Conservation (phyloP, 2,113 vertebrate species). For the Oophaga pumilio region DNA sequence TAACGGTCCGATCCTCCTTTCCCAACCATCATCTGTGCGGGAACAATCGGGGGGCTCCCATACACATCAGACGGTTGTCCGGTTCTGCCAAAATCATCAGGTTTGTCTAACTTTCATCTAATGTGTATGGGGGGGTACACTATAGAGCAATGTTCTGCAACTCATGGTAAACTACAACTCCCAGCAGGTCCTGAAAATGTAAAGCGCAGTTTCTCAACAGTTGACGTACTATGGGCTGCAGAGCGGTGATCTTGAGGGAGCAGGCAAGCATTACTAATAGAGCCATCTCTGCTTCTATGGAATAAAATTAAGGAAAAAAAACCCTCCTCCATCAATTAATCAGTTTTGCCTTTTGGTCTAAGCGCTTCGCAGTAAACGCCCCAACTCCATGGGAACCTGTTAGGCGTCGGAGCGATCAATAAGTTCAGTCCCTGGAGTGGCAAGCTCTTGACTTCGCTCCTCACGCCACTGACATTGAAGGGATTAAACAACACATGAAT, state of each 20-base stretch:
- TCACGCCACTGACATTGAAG: conserved; percentile 15
- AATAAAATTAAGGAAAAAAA: background rate
- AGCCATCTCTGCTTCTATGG: background rate
- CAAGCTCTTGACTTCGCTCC: conserved; percentile 12
- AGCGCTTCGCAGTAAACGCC: background rate
- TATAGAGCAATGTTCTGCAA: background rate
- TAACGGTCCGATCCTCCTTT: no score
- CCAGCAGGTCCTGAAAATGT: background rate
- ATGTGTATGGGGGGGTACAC: no score
- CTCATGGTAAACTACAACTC: background rate
- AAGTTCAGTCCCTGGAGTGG: conserved; percentile 32
- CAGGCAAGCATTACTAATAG: background rate
- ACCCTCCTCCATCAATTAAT: conserved; percentile 9
- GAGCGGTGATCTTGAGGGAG: background rate
- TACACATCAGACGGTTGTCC: no score
- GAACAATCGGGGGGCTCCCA: no score
- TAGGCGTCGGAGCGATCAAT: conserved; percentile 14
- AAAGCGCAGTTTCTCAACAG: background rate
- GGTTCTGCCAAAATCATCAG: no score
- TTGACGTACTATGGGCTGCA: background rate
- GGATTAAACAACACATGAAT: conserved; percentile 41
- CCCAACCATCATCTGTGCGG: no score
- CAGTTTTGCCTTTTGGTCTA: conserved; percentile 3
- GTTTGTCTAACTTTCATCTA: no score
- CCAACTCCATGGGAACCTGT: background rate